Evolutionary conservation across 2,888 invertebrate genomes (phyloP).

Genomic region (Iphiclides podalirius): DNA sequence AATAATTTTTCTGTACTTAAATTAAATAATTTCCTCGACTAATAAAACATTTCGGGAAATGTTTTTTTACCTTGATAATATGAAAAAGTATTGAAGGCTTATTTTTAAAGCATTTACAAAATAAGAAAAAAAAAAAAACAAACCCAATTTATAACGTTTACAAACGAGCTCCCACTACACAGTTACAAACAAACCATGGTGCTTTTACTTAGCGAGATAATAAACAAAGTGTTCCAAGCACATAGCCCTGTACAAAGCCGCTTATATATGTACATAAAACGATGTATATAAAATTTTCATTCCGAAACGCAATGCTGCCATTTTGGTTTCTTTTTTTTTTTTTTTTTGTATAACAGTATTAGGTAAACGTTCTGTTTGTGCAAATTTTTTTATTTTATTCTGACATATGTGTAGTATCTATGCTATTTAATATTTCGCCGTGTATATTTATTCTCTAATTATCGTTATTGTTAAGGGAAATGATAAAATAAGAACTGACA

Average conservation of each 20-base stretch:
- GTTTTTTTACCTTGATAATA: too few relatives aligned
- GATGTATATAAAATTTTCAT: constrained; percentile 28
- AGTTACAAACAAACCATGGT: constrained; percentile 30
- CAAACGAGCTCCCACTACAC: neutral
- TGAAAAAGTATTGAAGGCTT: too few relatives aligned
- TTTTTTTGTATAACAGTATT: constrained; percentile 5
- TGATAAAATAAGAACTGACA: too few relatives aligned
- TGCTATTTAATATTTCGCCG: too few relatives aligned
- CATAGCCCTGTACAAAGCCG: constrained; percentile 18
- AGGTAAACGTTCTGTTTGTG: constrained; percentile 25
- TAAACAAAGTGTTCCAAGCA: too few relatives aligned
- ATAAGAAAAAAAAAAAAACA: neutral
- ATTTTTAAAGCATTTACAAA: neutral
- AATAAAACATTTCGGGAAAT: too few relatives aligned
- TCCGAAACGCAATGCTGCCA: constrained; percentile 43
- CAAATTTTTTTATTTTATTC: neutral
- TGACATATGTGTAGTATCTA: too few relatives aligned
- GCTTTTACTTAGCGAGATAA: constrained; percentile 33
- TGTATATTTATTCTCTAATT: too few relatives aligned
- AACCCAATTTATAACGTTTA: too few relatives aligned
- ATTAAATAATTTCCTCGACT: too few relatives aligned
- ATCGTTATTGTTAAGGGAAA: too few relatives aligned
- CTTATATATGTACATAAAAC: neutral
- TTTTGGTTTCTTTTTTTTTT: constrained; percentile 25
- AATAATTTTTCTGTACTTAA: too few relatives aligned